phyloP scores from a whole-genome alignment of 2,797 vertebrate species.

The Enteromius treurensis region DNA sequence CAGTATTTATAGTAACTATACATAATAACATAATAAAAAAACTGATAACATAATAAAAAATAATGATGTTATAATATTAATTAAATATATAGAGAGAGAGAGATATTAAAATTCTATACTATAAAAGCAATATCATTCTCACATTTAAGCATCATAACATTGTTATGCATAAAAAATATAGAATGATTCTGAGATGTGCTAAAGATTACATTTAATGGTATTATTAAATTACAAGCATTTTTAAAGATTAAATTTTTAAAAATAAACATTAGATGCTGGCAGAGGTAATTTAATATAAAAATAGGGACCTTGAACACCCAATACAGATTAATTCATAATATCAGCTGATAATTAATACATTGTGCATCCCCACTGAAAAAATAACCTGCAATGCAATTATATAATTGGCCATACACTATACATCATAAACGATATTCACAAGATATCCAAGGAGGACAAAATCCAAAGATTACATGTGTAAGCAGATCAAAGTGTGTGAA shows the following conservation, averaged over 20 bases:
- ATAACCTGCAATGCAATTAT: background rate
- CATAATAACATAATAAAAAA: no score
- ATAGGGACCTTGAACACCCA: background rate
- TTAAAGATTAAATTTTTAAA: background rate
- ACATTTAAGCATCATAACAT: background rate
- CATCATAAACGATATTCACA: background rate
- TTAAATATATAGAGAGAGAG: no score
- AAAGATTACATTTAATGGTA: background rate
- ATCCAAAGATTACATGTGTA: constrained; percentile 70
- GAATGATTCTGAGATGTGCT: background rate
- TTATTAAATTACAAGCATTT: background rate
- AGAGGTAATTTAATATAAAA: background rate
- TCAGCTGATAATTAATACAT: no score
- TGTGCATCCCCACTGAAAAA: no score
- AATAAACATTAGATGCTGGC: background rate
- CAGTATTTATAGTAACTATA: background rate
- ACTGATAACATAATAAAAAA: background rate
- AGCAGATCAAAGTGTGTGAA: constrained; percentile 71
- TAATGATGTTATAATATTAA: background rate
- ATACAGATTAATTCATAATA: no score
- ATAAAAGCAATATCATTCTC: background rate
- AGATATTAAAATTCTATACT: background rate
- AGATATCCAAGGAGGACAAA: constrained; percentile 10
- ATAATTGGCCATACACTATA: background rate
- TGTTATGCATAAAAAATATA: background rate